phyloP scores from a whole-genome alignment of 2,797 vertebrate species.

The Florisuga fusca region DNA sequence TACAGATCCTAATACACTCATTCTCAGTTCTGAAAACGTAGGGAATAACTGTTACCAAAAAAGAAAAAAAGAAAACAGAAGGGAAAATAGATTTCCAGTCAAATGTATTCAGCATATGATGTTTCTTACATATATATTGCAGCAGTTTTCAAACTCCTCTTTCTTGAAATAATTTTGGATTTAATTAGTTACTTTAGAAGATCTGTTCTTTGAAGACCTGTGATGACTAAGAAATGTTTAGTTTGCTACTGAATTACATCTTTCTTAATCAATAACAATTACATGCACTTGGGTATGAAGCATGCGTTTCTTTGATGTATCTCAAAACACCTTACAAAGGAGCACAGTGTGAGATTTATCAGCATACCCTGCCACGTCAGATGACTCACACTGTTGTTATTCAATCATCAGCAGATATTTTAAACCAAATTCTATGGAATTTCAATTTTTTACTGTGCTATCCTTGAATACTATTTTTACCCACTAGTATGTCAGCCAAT shows the following conservation, averaged over 20 bases:
- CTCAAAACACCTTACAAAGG: neutral
- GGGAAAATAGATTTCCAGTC: neutral
- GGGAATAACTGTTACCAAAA: neutral
- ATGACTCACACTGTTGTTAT: neutral
- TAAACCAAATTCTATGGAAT: neutral
- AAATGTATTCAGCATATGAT: neutral
- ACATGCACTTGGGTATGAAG: neutral
- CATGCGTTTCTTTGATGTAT: neutral
- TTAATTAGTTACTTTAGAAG: neutral
- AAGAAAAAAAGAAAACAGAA: neutral
- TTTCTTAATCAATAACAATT: neutral
- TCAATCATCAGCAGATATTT: neutral
- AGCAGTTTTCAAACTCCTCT: neutral
- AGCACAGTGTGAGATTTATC: neutral
- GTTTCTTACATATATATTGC: neutral
- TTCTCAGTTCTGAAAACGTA: neutral
- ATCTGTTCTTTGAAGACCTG: neutral
- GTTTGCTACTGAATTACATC: neutral
- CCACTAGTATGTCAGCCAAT: neutral
- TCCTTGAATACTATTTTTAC: neutral
- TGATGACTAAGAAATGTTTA: neutral
- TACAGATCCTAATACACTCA: neutral
- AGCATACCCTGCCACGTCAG: neutral
- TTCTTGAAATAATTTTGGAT: neutral
- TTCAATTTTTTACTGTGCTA: neutral